A percentile compares a stretch with the other conserved stretches of the same genome.
Conservation (phyloP, 2,888 invertebrate genomes). For the Zelleria hepariella region DNA sequence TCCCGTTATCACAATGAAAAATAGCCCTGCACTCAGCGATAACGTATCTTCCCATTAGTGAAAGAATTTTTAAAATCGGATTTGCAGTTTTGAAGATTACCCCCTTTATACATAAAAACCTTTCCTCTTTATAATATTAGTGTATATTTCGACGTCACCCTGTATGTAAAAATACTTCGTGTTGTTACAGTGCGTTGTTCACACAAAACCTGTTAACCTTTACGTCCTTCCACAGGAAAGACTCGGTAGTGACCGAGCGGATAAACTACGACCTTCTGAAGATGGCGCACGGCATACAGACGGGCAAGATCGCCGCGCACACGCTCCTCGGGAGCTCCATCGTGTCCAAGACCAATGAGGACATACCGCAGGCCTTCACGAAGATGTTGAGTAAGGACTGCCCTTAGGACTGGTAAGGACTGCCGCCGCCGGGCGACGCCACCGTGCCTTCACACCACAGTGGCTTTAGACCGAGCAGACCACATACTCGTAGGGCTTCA, state of each 20-base stretch:
- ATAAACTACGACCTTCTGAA: slow-evolving; percentile 93
- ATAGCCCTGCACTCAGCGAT: too few species aligned
- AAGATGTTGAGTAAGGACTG: slow-evolving; percentile 68
- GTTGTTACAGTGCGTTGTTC: background rate
- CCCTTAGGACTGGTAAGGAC: too few species aligned
- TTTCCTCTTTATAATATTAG: too few species aligned
- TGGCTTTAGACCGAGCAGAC: background rate
- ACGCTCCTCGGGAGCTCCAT: slow-evolving; percentile 81
- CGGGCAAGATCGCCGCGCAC: slow-evolving; percentile 79
- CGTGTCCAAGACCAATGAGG: slow-evolving; percentile 85
- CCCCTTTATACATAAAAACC: too few species aligned
- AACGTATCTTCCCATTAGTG: too few species aligned
- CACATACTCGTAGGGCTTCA: background rate
- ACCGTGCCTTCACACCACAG: slow-evolving; percentile 1
- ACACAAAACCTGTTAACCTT: slow-evolving; percentile 14
- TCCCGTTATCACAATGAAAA: too few species aligned
- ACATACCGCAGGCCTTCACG: slow-evolving; percentile 84
- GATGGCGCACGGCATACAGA: slow-evolving; percentile 80
- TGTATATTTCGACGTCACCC: too few species aligned
- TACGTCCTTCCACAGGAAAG: slow-evolving; percentile 80
- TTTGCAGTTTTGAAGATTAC: too few species aligned
- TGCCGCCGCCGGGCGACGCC: background rate
- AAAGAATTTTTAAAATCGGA: too few species aligned
- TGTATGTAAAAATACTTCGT: background rate
- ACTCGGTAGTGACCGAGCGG: slow-evolving; percentile 88